These are phyloP conservation scores for Phalera bucephala DNA, from an alignment of 2,888 invertebrate genomes.

Conservation along the genomic window DNA sequence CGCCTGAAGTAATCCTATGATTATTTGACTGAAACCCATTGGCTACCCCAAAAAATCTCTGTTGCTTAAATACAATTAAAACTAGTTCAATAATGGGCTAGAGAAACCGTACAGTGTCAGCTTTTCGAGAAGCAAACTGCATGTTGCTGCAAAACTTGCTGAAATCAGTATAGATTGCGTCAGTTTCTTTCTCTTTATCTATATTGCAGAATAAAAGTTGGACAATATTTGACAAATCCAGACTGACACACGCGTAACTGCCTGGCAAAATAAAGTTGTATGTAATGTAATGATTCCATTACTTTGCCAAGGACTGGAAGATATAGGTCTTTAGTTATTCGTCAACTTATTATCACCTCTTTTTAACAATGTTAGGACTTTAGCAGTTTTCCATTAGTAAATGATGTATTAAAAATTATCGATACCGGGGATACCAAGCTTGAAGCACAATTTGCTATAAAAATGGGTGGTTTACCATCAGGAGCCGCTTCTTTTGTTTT, in stretches of 20 bases:
- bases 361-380: slow-evolving; percentile 1
- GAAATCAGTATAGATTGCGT: not conserved
- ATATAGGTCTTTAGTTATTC: not conserved
- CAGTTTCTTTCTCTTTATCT: not conserved
- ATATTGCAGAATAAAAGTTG: not conserved
- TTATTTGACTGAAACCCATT: not conserved
- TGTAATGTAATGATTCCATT: not conserved
- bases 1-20: not conserved
- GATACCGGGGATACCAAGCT: not conserved
- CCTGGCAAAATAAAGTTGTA: not conserved
- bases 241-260: not conserved
- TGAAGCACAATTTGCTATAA: not conserved
- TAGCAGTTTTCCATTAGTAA: not conserved
- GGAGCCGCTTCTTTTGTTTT: not conserved
- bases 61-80: not conserved
- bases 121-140: not conserved
- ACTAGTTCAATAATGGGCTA: not conserved
- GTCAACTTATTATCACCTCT: no score
- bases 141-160: not conserved
- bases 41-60: no score
- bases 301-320: not conserved
- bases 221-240: not conserved
- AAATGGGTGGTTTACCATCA: not conserved
- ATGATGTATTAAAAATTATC: slow-evolving; percentile 1
- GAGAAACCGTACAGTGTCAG: not conserved